Conservation (phyloP, 2,797 vertebrate genomes). For the Cichlasoma orientale region DNA sequence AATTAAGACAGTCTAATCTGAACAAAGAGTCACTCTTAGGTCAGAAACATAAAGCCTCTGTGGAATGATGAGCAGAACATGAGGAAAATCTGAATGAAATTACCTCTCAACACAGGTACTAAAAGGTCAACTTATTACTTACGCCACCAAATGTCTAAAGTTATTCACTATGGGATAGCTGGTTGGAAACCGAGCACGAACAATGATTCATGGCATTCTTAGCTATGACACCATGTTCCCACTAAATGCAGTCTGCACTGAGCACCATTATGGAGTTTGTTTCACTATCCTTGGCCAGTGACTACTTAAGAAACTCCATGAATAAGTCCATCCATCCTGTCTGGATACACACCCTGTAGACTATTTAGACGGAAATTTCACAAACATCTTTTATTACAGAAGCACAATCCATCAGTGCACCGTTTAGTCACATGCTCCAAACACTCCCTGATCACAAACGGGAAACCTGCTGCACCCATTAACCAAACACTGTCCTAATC, state of each 20-base stretch:
- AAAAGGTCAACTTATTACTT: constrained; percentile 37
- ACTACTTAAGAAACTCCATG: constrained; percentile 12
- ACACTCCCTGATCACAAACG: constrained; percentile 59
- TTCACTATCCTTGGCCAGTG: constrained; percentile 5
- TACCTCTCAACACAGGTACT: constrained; percentile 26
- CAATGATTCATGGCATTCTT: constrained; percentile 27
- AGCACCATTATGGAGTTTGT: constrained; percentile 18
- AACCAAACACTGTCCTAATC: constrained; percentile 60
- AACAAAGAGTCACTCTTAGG: constrained; percentile 33
- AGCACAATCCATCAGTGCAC: constrained; percentile 15
- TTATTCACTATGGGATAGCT: constrained; percentile 9
- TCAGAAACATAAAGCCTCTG: constrained; percentile 20
- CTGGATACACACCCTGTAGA: constrained; percentile 39
- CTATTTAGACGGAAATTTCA: constrained; percentile 35
- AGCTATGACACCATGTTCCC: constrained; percentile 28
- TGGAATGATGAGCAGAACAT: constrained; percentile 30
- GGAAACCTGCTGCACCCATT: constrained; percentile 60
- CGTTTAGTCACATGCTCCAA: constrained; percentile 49
- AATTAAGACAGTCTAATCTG: constrained; percentile 40
- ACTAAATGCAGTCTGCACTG: constrained; percentile 23
- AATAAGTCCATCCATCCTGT: constrained; percentile 28
- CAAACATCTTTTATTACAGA: constrained; percentile 6
- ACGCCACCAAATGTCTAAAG: constrained; percentile 7
- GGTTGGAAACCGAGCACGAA: background rate
- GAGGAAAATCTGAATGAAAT: constrained; percentile 44